Evolutionary conservation across 2,797 vertebrate genomes (phyloP).

Genomic region (Ctenosaura bakeri): DNA sequence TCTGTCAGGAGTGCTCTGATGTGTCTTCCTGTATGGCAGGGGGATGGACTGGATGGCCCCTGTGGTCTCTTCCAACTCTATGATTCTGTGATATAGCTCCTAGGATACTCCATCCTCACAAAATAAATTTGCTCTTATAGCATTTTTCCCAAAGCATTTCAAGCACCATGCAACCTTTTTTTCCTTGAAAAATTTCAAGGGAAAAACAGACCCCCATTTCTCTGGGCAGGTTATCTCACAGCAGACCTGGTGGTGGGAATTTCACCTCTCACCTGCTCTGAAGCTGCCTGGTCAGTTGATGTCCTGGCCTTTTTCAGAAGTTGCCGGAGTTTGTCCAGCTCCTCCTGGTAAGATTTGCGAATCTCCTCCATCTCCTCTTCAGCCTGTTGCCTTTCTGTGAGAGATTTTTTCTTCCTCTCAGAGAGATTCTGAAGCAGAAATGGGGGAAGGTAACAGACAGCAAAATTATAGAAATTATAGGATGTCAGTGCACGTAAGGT

Average conservation of each 20-base stretch:
- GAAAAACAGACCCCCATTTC: background rate
- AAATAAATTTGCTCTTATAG: too few relatives aligned
- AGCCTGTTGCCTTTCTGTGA: conserved; percentile 86
- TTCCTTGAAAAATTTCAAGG: background rate
- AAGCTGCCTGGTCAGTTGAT: conserved; percentile 85
- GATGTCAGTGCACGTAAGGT: too few relatives aligned
- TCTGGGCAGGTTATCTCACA: background rate
- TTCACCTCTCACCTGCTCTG: conserved; percentile 85
- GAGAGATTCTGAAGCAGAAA: conserved; percentile 83
- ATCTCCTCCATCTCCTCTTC: conserved; percentile 93
- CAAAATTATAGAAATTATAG: too few relatives aligned
- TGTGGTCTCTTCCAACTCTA: too few relatives aligned
- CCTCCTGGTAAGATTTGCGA: conserved; percentile 85
- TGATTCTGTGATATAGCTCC: too few relatives aligned
- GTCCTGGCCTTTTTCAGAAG: conserved; percentile 87
- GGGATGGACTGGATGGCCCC: too few relatives aligned
- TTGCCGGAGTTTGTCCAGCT: conserved; percentile 86
- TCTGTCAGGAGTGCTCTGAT: too few relatives aligned
- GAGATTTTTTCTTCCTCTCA: conserved; percentile 92
- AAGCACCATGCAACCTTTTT: background rate
- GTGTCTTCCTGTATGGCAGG: too few relatives aligned
- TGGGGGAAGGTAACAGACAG: background rate
- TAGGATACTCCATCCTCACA: too few relatives aligned
- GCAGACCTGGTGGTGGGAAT: too few relatives aligned
- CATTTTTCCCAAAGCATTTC: background rate